Evolutionary conservation across 2,888 invertebrate species (phyloP).

Genomic region (Leucania comma): DNA sequence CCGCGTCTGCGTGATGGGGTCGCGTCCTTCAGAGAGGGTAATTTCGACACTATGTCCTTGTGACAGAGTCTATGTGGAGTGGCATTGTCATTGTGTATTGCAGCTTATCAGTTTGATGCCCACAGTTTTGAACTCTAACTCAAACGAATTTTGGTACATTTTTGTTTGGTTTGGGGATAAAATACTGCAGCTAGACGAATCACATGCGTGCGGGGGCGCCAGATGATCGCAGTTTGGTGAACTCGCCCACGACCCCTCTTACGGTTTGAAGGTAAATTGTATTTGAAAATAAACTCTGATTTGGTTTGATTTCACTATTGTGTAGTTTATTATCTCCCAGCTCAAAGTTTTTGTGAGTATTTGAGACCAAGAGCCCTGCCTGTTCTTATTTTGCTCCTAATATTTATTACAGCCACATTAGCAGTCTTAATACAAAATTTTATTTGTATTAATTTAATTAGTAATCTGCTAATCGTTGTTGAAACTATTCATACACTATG

Average conservation of each 20-base stretch:
- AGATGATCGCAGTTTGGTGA: constrained; percentile 86
- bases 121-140: constrained; percentile 66
- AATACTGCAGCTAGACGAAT: constrained; percentile 81
- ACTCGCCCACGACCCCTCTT: constrained; percentile 78
- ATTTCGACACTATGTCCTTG: constrained; percentile 80
- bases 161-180: constrained; percentile 47
- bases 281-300: constrained; percentile 46
- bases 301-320: constrained; percentile 19
- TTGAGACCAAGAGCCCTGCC: not conserved
- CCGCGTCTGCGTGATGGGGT: constrained; percentile 87
- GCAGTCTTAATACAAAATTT: too few species aligned
- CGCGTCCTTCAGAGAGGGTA: constrained; percentile 75
- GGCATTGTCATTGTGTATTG: constrained; percentile 75
- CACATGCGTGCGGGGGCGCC: constrained; percentile 83
- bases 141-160: constrained; percentile 31
- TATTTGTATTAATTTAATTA: too few species aligned
- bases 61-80: constrained; percentile 78
- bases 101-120: constrained; percentile 70
- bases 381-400: not conserved
- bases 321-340: not conserved
- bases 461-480: too few species aligned
- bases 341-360: constrained; percentile 15
- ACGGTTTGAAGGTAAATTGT: constrained; percentile 69
- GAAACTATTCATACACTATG: too few species aligned
- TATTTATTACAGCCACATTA: too few species aligned